Base-by-base conservation (phyloP, 1,140 invertebrate species). In the Neodiprion fabricii region DNA sequence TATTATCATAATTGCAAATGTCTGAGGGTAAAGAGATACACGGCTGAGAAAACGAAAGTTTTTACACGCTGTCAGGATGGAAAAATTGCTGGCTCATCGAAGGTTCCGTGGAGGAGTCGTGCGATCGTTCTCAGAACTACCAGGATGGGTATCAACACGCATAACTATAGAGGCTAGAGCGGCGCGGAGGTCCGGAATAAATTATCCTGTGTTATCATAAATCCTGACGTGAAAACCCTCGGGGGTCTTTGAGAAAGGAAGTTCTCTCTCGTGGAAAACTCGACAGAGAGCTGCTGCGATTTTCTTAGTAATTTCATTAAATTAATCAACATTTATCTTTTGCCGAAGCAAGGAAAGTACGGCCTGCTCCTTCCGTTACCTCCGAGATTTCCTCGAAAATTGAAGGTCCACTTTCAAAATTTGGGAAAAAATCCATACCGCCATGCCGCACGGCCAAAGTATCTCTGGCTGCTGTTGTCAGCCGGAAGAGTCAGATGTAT, bases 261-360 rank as follows among this genome's bases (percentile, higher is more conserved):
- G 53, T 61, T 61, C 9, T 61, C 53, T 61, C 53, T 61, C 11
- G 53, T 61, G 53, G 53, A 61, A 61, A 61, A 61, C 53, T 61
- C 53, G 4, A 61, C 53, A 12, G 53, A 12, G 53, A 61, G n/a
- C 53, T 61, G 53, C 53, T 61, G 53, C 53, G 53, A 61, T 61
- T 61, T 61, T 17, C 53, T 61, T 61, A 61, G 53, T 61, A 61
- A 61, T 61, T 61, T 61, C 53, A 61, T 61, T 61, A 61, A 61
- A 61, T 61, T 61, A 61, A 61, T 61, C 53, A 61, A 61, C 53
- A 61, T 61, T 61, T 61, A 61, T 61, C 53, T 61, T 61, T 61
- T 17, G 50, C 11, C 4, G 53, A 61, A 17, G 53, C 53, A 17
- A 61, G 8, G 53, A 5, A 40, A 40, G 28, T 40, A 14, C 53